These are phyloP conservation scores for Spodoptera littoralis DNA, from an alignment of 2,888 invertebrate genomes.

Conservation along the genomic window DNA sequence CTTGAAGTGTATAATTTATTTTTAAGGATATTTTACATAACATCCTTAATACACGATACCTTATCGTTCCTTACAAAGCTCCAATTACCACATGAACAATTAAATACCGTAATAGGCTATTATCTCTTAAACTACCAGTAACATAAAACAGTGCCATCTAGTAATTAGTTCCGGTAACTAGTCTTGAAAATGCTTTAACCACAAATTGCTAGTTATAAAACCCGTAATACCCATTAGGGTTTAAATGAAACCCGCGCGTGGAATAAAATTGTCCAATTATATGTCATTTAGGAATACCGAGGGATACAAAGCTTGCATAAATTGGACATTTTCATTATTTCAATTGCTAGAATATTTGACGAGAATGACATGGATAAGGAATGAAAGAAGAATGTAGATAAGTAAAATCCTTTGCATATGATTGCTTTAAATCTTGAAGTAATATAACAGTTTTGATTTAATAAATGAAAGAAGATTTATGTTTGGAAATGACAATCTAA, in stretches of 20 bases:
- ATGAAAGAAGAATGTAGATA: too few species aligned
- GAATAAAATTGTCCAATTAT: slow-evolving; percentile 15
- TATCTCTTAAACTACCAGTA: neutral
- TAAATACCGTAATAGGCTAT: neutral
- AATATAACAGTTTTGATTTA: too few species aligned
- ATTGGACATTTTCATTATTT: too few species aligned
- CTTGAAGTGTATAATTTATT: too few species aligned
- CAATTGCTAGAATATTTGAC: too few species aligned
- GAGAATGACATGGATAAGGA: too few species aligned
- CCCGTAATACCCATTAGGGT: slow-evolving; percentile 7
- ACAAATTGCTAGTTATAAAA: slow-evolving; percentile 3
- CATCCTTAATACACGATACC: neutral
- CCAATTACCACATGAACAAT: neutral
- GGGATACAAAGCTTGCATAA: slow-evolving; percentile 1
- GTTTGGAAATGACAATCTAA: too few species aligned
- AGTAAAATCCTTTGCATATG: too few species aligned
- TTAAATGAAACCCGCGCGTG: slow-evolving; percentile 3
- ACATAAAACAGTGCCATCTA: slow-evolving; percentile 1
- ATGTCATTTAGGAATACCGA: slow-evolving; percentile 9
- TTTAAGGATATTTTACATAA: too few species aligned
- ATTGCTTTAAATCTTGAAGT: too few species aligned
- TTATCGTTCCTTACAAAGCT: neutral
- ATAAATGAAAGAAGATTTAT: too few species aligned
- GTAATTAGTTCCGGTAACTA: slow-evolving; percentile 3
- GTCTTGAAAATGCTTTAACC: slow-evolving; percentile 6